Percentiles rank a stretch among this genome's conserved stretches.
Conservation (phyloP, 2,888 invertebrate genomes). For the Melieria picta region DNA sequence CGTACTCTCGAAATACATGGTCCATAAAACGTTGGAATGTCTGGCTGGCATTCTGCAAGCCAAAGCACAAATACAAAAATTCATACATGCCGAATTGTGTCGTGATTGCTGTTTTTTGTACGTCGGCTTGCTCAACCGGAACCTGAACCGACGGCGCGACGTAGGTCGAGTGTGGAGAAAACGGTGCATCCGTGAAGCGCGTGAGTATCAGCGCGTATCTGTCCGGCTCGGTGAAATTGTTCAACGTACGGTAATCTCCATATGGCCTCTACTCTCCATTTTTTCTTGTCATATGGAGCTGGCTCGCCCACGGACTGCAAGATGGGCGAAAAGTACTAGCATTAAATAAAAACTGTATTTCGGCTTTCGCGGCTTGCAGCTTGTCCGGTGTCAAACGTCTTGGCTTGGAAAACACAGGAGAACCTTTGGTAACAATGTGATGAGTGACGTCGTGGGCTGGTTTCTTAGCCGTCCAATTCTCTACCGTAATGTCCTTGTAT, state of each 20-base stretch:
- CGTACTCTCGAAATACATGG: slow-evolving; percentile 26
- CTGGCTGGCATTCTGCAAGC: slow-evolving; percentile 28
- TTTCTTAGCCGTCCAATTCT: background rate
- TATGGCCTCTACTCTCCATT: slow-evolving; percentile 28
- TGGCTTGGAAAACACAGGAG: slow-evolving; percentile 30
- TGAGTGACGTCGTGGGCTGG: slow-evolving; percentile 23
- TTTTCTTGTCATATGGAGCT: slow-evolving; percentile 6
- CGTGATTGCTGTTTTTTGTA: slow-evolving; percentile 33
- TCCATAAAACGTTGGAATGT: slow-evolving; percentile 37
- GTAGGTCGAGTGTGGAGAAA: slow-evolving; percentile 34
- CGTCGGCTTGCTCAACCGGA: slow-evolving; percentile 25
- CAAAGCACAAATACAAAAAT: slow-evolving; percentile 33
- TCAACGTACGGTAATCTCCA: slow-evolving; percentile 25
- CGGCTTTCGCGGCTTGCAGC: slow-evolving; percentile 21
- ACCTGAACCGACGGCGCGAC: slow-evolving; percentile 37
- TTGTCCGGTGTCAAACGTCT: slow-evolving; percentile 49
- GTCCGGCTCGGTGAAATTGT: slow-evolving; percentile 27
- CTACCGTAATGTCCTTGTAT: slow-evolving; percentile 28
- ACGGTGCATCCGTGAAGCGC: slow-evolving; percentile 16
- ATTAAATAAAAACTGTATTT: slow-evolving; percentile 44
- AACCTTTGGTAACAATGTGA: slow-evolving; percentile 34
- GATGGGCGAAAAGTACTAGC: slow-evolving; percentile 64
- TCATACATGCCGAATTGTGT: slow-evolving; percentile 36
- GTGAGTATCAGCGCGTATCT: slow-evolving; percentile 32
- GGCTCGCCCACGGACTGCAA: slow-evolving; percentile 45